These are phyloP conservation scores for Andrena praecox DNA, from an alignment of 2,888 invertebrate species.

Conservation along the genomic window DNA sequence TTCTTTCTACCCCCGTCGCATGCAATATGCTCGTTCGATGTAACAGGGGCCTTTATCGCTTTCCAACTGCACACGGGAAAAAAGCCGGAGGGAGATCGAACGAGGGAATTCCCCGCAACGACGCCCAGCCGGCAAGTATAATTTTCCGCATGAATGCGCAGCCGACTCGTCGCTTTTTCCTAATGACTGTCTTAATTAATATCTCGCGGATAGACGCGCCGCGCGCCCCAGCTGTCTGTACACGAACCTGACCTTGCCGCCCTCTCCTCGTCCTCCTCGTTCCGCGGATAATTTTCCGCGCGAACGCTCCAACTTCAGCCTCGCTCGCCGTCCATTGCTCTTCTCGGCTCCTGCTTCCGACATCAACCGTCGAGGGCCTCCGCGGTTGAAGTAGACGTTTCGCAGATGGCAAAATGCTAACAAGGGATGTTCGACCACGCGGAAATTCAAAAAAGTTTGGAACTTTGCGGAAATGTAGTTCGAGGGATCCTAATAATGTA, in stretches of 20 bases:
- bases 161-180: conserved; percentile 61
- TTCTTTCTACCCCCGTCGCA: not conserved
- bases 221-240: conserved; percentile 37
- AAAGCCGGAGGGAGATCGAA: not conserved
- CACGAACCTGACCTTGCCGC: conserved; percentile 39
- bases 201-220: conserved; percentile 48
- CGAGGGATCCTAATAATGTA: too few species aligned
- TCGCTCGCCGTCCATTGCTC: conserved; percentile 31
- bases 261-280: conserved; percentile 28
- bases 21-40: not conserved
- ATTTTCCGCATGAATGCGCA: conserved; percentile 58
- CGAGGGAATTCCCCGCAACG: conserved; percentile 31
- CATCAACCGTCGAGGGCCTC: conserved; percentile 38
- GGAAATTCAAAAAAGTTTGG: too few species aligned
- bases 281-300: conserved; percentile 67
- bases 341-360: conserved; percentile 41
- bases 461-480: too few species aligned
- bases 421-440: not conserved
- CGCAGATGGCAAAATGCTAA: conserved; percentile 25
- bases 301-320: conserved; percentile 54
- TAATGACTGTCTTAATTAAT: conserved; percentile 69
- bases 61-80: conserved; percentile 11
- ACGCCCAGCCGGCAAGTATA: conserved; percentile 38
- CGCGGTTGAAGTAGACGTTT: not conserved
- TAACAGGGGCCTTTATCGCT: conserved; percentile 19